Evolutionary conservation across 1,140 invertebrate species (phyloP), one percentile per base, ranked within the genome.

Genomic region (Drosophila serrata): DNA sequence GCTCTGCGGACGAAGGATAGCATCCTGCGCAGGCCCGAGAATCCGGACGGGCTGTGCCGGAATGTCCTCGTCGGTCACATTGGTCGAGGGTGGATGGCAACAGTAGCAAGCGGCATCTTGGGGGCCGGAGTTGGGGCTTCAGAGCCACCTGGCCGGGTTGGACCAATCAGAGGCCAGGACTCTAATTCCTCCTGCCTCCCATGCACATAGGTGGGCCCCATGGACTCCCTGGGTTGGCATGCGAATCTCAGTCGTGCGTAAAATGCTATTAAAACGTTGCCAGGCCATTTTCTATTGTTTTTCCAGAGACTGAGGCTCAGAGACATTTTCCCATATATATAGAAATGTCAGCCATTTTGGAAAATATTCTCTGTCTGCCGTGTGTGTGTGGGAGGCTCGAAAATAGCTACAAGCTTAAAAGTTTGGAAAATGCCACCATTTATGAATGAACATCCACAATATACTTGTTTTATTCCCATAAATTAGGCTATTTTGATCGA

Each of bases 291-390:
- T 67, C 59, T 68, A 78, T 88, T 88, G 85, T 87, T 75, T 86
- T 67, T 45, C 51, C 51, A 40, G 40, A 8, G 40, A 35, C 46
- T 22, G 40, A 8, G 40, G 39, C 46, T 22, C 72, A 57, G 17
- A 68, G 19, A 56, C 64, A 53, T 56, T 42, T 60, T 55, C 33
- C 33, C 48, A 31, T 35, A 12, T 37, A 12, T 37, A 57, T 24
- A 57, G 58, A 70, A 37, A 63, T 73, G 88, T 84, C 88, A 68
- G 88, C 88, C 88, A 91, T 91, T 91, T 91, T 91, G 88, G 88
- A 91, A 91, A 88, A 85, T 90, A 81, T 75, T 46, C 64, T 57
- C 68, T 68, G 80, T 75, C 65, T 74, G 73, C 46, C 8, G 12
- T 22, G 17, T 15, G 19, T 19, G n/a, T 27, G 37, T n/a, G 45